phyloP scores from a whole-genome alignment of 2,888 invertebrate species.

The Cheilosia pagana region DNA sequence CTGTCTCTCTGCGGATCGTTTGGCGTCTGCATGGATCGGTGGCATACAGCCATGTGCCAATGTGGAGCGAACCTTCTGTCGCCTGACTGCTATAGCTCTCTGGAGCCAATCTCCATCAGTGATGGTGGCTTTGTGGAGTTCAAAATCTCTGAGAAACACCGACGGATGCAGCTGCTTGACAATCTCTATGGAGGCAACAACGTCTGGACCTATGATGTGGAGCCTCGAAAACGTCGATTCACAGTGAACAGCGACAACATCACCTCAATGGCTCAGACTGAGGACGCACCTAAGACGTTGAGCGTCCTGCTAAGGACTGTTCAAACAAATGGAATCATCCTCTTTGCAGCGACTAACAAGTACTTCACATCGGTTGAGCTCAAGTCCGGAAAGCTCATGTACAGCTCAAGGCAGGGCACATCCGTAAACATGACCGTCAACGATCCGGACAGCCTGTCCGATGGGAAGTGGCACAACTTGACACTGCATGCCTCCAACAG shows the following conservation, averaged over 20 bases:
- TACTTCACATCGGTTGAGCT: conserved; percentile 93
- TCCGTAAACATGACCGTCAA: conserved; percentile 92
- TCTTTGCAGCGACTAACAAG: conserved; percentile 94
- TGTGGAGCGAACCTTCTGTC: conserved; percentile 89
- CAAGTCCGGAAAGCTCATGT: conserved; percentile 89
- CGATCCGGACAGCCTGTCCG: conserved; percentile 86
- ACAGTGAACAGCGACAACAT: conserved; percentile 81
- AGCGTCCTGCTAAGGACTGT: conserved; percentile 93
- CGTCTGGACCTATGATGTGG: conserved; percentile 85
- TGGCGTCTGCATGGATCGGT: conserved; percentile 92
- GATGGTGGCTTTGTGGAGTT: conserved; percentile 92
- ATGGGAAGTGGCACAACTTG: conserved; percentile 95
- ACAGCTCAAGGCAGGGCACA: conserved; percentile 91
- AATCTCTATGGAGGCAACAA: conserved; percentile 90
- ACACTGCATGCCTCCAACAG: conserved; percentile 89
- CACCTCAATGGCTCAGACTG: conserved; percentile 79
- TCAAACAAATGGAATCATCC: conserved; percentile 90
- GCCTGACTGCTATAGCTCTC: conserved; percentile 90
- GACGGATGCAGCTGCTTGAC: conserved; percentile 93
- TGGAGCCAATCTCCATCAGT: conserved; percentile 91
- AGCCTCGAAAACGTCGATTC: conserved; percentile 81
- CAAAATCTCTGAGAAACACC: conserved; percentile 91
- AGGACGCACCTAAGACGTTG: conserved; percentile 88
- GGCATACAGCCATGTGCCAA: conserved; percentile 90
- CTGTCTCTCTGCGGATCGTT: conserved; percentile 85